These are phyloP conservation scores for Kradibia gibbosae DNA, from an alignment of 1,140 invertebrate species.

Conservation along the genomic window DNA sequence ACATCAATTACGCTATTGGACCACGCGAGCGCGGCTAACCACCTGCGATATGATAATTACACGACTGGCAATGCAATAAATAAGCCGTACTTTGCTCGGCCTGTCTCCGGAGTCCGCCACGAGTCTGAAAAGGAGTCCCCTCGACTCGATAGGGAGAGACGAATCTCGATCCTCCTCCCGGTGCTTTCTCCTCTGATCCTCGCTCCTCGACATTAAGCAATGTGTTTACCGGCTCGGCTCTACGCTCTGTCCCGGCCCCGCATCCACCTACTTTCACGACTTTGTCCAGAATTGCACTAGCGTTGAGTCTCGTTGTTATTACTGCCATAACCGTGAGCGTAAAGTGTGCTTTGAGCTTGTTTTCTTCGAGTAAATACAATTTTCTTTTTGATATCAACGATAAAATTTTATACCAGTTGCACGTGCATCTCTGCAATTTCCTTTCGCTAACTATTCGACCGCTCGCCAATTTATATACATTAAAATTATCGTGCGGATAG, in stretches of 20 bases:
- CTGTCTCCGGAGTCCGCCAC: no score
- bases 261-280: no score
- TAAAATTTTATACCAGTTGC: not conserved
- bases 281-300: not conserved
- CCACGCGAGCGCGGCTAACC: not conserved
- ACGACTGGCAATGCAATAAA: no score
- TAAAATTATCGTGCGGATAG: slow-evolving; percentile 1
- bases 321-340: not conserved
- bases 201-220: no score
- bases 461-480: not conserved
- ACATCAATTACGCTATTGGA: slow-evolving; percentile 30
- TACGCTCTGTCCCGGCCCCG: no score
- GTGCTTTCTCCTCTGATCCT: no score
- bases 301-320: not conserved
- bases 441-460: not conserved
- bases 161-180: no score
- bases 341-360: not conserved
- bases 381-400: not conserved
- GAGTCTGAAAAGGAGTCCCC: no score
- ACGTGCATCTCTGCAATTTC: not conserved
- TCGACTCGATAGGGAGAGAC: no score
- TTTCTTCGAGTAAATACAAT: slow-evolving; percentile 1
- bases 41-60: not conserved
- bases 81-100: no score
- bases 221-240: no score